Base-by-base conservation (phyloP, 2,113 vertebrate genomes). In the Pterocles gutturalis region DNA sequence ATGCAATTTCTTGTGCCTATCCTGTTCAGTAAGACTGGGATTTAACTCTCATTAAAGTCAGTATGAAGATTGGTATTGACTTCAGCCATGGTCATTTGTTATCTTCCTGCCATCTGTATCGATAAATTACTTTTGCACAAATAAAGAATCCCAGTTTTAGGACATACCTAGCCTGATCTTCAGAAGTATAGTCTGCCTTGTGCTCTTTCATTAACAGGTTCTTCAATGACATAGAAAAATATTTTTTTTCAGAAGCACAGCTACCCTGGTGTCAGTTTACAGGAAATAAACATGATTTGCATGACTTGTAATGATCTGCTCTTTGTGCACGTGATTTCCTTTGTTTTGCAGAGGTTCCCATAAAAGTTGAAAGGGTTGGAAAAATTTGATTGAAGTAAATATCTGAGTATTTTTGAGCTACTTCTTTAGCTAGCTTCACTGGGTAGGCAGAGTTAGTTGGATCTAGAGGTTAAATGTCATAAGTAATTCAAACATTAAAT, bases 31-130 rank as follows among this genome's bases (percentile, higher is more conserved):
- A 88, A 66, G 83, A 80, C 92, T 69, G 54, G 72, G 93, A 88
- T 96, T 91, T 83, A 92, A 73, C 71, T 90, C 66, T 94, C 60
- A 75, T 88, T 95, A 66, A 69, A 94, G 79, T 81, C 90, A 51
- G n/a, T 72, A 51, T 51, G 79, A 88, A 88, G 71, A 86, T 53
- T 92, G 90, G 75, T 75, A 34, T 86, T 9, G 85, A 83, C 64
- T 92, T 96, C 67, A 77, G 45, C 76, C 48, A 11, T 24, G 51
- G 51, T 83, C 3, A 6, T 77, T 83, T 80, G 75, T 77, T 92
- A 45, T 58, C 83, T 83, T 49, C 33, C 71, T 86, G 83, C 75
- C 64, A 72, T 90, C 67, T 92, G 60, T 71, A 75, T 80, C 46
- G 66, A 73, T 21, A 51, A 91, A 92, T 84, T 79, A n/a, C 58